Percentiles rank a stretch among this genome's conserved stretches.
Conservation (phyloP, 1,140 invertebrate species). For the Bombus soroeensis region DNA sequence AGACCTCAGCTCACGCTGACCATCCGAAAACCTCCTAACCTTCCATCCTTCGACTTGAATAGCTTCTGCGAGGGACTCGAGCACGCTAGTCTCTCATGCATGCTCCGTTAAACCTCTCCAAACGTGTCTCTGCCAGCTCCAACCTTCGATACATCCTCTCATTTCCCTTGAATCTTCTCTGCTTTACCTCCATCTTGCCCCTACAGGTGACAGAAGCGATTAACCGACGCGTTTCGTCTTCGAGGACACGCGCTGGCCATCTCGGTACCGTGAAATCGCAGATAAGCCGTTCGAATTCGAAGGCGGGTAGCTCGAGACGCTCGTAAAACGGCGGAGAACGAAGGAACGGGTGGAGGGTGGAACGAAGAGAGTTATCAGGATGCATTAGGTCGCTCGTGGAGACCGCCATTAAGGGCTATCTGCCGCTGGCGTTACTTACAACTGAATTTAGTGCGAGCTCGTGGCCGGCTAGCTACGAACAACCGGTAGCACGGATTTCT, state of each 20-base stretch:
- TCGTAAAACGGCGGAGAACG: constrained; percentile 47
- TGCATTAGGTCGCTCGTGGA: constrained; percentile 68
- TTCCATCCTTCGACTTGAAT: neutral
- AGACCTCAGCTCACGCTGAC: neutral
- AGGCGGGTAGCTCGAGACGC: constrained; percentile 18
- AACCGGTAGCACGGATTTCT: constrained; percentile 57
- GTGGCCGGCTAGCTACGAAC: neutral
- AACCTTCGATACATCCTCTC: constrained; percentile 46
- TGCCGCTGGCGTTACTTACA: constrained; percentile 65
- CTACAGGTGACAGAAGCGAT: constrained; percentile 51
- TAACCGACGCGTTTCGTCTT: constrained; percentile 17
- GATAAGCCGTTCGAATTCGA: constrained; percentile 57
- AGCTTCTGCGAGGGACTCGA: neutral
- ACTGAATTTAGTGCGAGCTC: constrained; percentile 71
- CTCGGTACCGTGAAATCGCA: constrained; percentile 41
- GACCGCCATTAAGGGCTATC: constrained; percentile 69
- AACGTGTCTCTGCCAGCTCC: constrained; percentile 14
- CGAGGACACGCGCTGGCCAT: constrained; percentile 52
- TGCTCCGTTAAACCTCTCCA: constrained; percentile 52
- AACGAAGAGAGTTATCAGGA: constrained; percentile 66
- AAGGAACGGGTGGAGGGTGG: neutral
- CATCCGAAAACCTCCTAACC: neutral
- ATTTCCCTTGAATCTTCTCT: no score
- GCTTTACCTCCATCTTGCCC: neutral
- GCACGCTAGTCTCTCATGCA: constrained; percentile 37